These are phyloP conservation scores for Selene dorsalis DNA, from an alignment of 2,797 vertebrate genomes.

Conservation along the genomic window DNA sequence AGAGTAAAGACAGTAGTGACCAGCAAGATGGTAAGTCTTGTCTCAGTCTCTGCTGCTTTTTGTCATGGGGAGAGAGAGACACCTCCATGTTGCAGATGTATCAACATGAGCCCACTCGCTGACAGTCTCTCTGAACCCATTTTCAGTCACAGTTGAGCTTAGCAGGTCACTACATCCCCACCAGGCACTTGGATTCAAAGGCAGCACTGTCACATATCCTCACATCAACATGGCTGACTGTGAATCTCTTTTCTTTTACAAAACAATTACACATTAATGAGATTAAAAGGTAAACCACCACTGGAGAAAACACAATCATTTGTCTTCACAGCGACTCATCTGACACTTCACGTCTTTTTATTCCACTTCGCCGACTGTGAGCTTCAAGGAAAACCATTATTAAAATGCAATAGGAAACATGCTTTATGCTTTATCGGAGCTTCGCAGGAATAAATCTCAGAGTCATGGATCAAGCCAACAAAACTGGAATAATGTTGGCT, in stretches of 20 bases:
- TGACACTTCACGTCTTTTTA: neutral
- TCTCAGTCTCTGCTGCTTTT: neutral
- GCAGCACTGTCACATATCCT: constrained; percentile 57
- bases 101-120: neutral
- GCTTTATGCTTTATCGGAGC: neutral
- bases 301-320: neutral
- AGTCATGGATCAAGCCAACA: constrained; percentile 15
- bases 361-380: neutral
- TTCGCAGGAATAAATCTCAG: neutral
- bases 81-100: neutral
- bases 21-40: neutral
- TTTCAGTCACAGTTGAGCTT: constrained; percentile 2
- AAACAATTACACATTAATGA: neutral
- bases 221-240: constrained; percentile 54
- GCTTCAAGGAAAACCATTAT: neutral
- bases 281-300: constrained; percentile 34
- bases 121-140: neutral
- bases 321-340: neutral
- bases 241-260: constrained; percentile 22
- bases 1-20: constrained; percentile 6
- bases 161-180: constrained; percentile 41
- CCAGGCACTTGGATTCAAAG: constrained; percentile 41
- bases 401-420: neutral
- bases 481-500: constrained; percentile 45
- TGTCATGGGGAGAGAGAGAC: constrained; percentile 8